Conservation (phyloP, 2,797 vertebrate genomes). For the Spinibarbus caldwelli region DNA sequence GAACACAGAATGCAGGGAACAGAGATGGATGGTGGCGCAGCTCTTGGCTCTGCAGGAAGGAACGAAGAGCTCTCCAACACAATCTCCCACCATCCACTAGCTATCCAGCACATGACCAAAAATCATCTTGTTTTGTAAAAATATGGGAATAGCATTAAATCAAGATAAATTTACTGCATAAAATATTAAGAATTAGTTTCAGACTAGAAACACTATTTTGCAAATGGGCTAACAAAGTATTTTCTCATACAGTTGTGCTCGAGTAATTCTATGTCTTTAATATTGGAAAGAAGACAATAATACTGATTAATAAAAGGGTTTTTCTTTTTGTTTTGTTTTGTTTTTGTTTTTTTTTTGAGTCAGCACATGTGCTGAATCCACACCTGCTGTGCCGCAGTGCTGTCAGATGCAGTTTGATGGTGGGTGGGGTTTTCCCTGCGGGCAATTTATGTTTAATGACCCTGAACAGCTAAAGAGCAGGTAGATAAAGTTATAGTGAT, state of each 20-base stretch:
- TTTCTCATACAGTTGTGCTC: not conserved
- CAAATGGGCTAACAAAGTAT: not conserved
- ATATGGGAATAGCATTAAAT: not conserved
- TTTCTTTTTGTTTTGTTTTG: no score
- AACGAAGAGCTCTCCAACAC: not conserved
- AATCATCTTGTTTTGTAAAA: not conserved
- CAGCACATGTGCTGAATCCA: constrained; percentile 12
- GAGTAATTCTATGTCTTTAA: not conserved
- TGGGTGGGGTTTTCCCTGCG: constrained; percentile 27
- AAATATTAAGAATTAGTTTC: not conserved
- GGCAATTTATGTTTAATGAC: constrained; percentile 46
- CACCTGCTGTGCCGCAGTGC: constrained; percentile 27
- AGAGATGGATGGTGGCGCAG: constrained; percentile 29
- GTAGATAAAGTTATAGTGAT: constrained; percentile 30
- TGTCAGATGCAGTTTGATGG: constrained; percentile 25
- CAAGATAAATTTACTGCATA: not conserved
- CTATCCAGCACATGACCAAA: not conserved
- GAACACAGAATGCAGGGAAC: constrained; percentile 22
- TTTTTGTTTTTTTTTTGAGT: not conserved
- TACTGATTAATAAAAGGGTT: not conserved
- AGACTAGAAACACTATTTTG: not conserved
- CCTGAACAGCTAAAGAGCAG: constrained; percentile 38
- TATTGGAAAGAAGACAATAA: not conserved
- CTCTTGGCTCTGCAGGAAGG: not conserved
- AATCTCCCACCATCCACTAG: not conserved